Percentiles rank a stretch among this genome's conserved stretches.
phyloP scores from a whole-genome alignment of 2,797 vertebrate genomes.

The Cossypha dichroa region DNA sequence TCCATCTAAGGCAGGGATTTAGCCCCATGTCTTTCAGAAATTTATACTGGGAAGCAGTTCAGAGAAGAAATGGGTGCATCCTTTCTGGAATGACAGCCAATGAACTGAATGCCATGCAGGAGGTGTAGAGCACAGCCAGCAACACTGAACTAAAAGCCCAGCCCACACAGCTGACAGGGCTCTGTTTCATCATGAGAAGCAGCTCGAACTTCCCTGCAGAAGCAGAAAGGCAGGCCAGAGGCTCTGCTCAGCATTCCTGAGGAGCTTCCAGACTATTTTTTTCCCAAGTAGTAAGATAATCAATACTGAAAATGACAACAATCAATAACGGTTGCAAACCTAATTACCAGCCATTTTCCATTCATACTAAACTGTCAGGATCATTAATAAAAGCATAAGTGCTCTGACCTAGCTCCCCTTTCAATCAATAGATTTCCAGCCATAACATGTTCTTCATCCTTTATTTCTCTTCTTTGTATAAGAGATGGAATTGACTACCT shows the following conservation, averaged over 20 bases:
- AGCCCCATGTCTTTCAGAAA: background rate
- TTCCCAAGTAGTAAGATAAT: background rate
- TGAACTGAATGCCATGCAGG: background rate
- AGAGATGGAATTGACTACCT: background rate
- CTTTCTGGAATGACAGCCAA: background rate
- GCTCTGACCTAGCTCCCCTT: background rate
- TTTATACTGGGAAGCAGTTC: background rate
- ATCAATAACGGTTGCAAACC: background rate
- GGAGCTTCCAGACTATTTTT: background rate
- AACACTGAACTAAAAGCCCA: background rate
- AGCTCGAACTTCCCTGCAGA: background rate
- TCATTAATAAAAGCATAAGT: constrained; percentile 37
- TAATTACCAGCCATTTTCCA: constrained; percentile 29
- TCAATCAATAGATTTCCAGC: background rate
- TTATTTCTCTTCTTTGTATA: background rate
- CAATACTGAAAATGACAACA: constrained; percentile 31
- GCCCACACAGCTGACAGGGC: background rate
- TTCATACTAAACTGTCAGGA: background rate
- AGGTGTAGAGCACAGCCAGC: background rate
- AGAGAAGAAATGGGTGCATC: background rate
- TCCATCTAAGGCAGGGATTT: background rate
- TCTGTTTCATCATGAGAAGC: background rate
- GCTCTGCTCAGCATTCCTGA: background rate
- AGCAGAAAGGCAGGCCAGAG: background rate
- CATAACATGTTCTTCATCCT: background rate